Evolutionary conservation across 2,888 invertebrate genomes (phyloP), one percentile per base, ranked within the genome.

Genomic region (Drosophila pseudotalamancana): DNA sequence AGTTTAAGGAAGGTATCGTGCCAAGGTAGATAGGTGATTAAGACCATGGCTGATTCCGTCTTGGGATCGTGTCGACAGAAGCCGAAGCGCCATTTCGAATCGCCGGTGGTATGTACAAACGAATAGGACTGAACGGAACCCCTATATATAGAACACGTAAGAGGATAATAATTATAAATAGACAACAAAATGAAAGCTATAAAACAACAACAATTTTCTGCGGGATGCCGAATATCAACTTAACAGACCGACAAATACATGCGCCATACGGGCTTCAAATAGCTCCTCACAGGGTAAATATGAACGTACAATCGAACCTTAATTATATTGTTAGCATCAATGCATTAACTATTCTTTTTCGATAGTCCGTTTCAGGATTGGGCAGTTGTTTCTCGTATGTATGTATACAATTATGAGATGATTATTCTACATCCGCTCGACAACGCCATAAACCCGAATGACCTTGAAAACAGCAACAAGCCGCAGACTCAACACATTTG

Each of bases 41-140:
- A 92, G 42, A 97, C 95, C 90, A 97, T 92, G 62, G 98, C 96
- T 16, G 96, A 96, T 89, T 97, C 95, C 19, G 96, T 95, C 90
- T 96, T 95, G 4, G 98, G 97, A 90, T 98, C 97, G 91, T 97
- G 98, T 21, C 99, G 95, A 91, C 98, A 99, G 92, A 97, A 99
- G 74, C 99, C 99, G 93, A 97, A 99, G 32, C 97, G 97, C 95
- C 97, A 99, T 92, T 97, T 98, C 21, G 98, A 97, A 90, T 98
- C 97, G 82, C 96, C 94, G 82, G 97, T 97, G 19, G 99, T 99
- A 89, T 99, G 92, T 49, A 98, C 99, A 92, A 99, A 99, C 21
- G 98, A 98, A 92, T 98, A 99, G 88, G 97, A 96, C 91, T 98
- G 97, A 57, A 98, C 96, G 64, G 95, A 95, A 81, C 93, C 93